Base-by-base conservation (phyloP, 1,140 invertebrate species). In the Atopsyche davidsoni region DNA sequence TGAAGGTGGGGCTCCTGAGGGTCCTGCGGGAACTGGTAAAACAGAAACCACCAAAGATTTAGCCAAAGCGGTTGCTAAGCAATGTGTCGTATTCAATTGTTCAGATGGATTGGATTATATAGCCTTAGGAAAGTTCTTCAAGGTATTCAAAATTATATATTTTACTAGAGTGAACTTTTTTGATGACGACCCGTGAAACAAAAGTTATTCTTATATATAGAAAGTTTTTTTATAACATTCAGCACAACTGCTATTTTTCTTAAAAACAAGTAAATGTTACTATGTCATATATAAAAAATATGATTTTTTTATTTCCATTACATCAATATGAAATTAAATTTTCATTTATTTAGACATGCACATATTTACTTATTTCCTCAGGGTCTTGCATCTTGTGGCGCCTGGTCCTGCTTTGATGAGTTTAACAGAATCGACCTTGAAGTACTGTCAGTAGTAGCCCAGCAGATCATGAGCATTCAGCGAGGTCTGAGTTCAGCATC, bases 391-490 rank as follows among this genome's bases (percentile, higher is more conserved):
- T 91, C 92, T 1, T 93, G 90, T 62, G 95, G 95, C 6, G 92
- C 94, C 1, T 97, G 93, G 93, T 90, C 92, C 0, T 98, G 94
- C 68, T 96, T 98, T 64, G 94, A 98, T 63, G 94, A 98, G 69
- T 97, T 98, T 66, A 88, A 89, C 64, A 78, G 86, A 9, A 89
- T 89, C 52, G 85, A 89, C 61, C 63, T 89, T 23, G 86, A 89
- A 68, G 93, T 96, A 28, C 64, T 96, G 21, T 98, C 93, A 0
- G 92, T 97, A 1, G 88, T 93, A 2, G 89, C 89, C 0, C 89
- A 93, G 66, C 89, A 93, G 69, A 96, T 97, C 48, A 55, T 86
- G 19, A 86, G 83, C 16, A 86, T 87, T 47, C 83, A 86, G 62
- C 71, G 83, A 18, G 84, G 79, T 23, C 91, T 96, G 45, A 85